These are phyloP conservation scores for Rynchops niger DNA, from an alignment of 2,113 vertebrate genomes.

Conservation along the genomic window DNA sequence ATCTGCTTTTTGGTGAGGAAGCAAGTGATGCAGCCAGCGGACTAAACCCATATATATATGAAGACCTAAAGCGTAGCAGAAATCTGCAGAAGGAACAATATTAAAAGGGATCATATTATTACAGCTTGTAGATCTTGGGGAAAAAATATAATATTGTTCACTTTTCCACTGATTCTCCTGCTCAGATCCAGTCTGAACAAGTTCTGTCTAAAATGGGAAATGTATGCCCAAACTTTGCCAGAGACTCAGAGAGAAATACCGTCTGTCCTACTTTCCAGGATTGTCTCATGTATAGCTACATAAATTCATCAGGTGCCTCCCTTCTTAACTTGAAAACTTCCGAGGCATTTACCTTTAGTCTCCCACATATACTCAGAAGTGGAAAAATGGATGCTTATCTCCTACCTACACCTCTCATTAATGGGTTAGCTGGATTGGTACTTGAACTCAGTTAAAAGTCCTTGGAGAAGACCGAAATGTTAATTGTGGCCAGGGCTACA, in stretches of 20 bases:
- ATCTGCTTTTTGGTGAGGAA: neutral
- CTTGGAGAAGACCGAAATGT: neutral
- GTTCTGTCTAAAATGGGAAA: neutral
- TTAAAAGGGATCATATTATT: neutral
- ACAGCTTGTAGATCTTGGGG: neutral
- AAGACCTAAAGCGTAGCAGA: neutral
- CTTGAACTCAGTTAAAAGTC: conserved; percentile 4
- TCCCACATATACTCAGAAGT: neutral
- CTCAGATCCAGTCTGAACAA: neutral
- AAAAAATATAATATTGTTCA: neutral
- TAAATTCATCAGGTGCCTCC: neutral
- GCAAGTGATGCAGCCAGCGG: neutral
- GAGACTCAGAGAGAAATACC: neutral
- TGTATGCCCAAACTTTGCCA: neutral
- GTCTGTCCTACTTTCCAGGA: neutral
- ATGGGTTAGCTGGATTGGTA: neutral
- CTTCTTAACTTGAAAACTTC: neutral
- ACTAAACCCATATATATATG: neutral
- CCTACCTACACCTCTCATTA: neutral
- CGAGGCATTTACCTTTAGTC: neutral
- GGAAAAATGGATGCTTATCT: neutral
- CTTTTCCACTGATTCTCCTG: neutral
- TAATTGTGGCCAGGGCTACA: neutral
- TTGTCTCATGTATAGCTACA: neutral
- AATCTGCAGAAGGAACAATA: neutral